phyloP scores from a whole-genome alignment of 2,888 invertebrate genomes.

The Morpho helenor region DNA sequence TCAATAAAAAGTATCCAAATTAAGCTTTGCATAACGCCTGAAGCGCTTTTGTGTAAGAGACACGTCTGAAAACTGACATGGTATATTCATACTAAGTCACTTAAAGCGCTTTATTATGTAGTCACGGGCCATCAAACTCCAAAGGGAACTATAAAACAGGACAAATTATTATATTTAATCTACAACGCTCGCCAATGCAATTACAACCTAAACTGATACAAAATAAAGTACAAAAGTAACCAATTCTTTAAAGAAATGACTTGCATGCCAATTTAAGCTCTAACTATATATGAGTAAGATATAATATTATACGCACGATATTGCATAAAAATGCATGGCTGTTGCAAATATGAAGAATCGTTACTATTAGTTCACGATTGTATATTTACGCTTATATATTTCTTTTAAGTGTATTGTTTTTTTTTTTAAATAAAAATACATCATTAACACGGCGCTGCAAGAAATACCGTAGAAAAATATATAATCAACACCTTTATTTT shows the following conservation, averaged over 20 bases:
- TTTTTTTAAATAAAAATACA: too few relatives aligned
- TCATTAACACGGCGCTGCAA: too few relatives aligned
- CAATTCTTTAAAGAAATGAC: background rate
- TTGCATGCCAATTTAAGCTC: constrained; percentile 2
- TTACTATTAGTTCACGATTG: constrained; percentile 5
- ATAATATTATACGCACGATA: background rate
- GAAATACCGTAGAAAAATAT: too few relatives aligned
- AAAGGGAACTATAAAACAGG: constrained; percentile 8
- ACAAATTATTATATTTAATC: constrained; percentile 19
- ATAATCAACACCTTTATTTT: too few relatives aligned
- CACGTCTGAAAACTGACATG: background rate
- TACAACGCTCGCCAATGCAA: background rate
- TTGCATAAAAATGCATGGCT: constrained; percentile 9
- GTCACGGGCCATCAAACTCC: constrained; percentile 12
- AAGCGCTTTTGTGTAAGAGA: background rate
- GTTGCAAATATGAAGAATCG: constrained; percentile 4
- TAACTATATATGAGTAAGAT: background rate
- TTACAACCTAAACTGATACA: constrained; percentile 1
- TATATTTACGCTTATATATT: background rate
- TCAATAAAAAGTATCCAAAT: too few relatives aligned
- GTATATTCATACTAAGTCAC: constrained; percentile 4
- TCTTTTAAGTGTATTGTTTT: too few relatives aligned
- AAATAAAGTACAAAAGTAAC: background rate
- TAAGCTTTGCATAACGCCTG: too few relatives aligned
- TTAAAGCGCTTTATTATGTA: constrained; percentile 13